phyloP scores from a whole-genome alignment of 64 coral and sea anemone genomes.

The Hydrozoanthus tunicans region DNA sequence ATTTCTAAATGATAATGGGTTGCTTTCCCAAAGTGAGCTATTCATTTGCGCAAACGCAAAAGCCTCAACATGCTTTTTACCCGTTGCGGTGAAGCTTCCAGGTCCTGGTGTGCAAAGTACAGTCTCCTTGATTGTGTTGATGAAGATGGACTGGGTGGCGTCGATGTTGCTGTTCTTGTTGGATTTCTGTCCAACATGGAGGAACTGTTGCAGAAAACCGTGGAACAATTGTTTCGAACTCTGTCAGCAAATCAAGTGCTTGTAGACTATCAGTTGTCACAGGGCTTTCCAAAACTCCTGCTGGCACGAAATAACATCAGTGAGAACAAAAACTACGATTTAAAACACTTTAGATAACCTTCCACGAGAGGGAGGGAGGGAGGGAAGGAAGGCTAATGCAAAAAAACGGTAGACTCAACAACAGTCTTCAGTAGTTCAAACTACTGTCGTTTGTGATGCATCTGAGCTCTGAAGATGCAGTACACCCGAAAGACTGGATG shows the following conservation, averaged over 20 bases:
- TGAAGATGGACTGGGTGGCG: conserved; percentile 84
- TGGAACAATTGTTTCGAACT: conserved; percentile 96
- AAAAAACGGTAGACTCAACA: no score
- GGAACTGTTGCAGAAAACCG: conserved; percentile 88
- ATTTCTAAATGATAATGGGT: no score
- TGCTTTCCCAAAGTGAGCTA: no score
- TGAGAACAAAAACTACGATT: not conserved
- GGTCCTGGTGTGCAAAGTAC: conserved; percentile 89
- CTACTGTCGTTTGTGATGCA: no score
- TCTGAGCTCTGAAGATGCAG: no score
- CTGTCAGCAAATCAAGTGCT: conserved; percentile 73
- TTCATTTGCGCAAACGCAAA: no score
- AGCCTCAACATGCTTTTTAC: conserved; percentile 4
- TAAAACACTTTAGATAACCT: not conserved
- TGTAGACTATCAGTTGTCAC: conserved; percentile 55
- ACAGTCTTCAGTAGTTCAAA: no score
- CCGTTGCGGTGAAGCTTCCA: conserved; percentile 84
- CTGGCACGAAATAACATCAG: not conserved
- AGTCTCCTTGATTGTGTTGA: conserved; percentile 84
- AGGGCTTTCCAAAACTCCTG: conserved; percentile 58
- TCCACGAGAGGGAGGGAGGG: no score
- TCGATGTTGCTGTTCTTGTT: conserved; percentile 94
- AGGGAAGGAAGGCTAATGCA: no score
- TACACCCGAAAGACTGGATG: no score
- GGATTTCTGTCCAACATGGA: conserved; percentile 86